Evolutionary conservation across 2,888 invertebrate genomes (phyloP).

Genomic region (Hecatera dysodea): DNA sequence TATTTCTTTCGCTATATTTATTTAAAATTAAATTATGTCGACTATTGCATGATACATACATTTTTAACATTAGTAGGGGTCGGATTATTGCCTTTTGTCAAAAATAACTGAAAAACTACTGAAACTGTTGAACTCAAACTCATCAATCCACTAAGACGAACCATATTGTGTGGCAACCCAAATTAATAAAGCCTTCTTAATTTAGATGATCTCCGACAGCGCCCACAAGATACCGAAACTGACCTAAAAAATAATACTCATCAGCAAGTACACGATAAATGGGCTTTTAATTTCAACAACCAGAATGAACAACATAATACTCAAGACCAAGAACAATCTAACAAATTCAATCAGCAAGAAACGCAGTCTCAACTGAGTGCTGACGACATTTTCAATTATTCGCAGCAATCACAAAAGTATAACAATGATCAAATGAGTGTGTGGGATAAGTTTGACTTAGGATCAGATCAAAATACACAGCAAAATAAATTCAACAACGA

Average conservation of each 20-base stretch:
- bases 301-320: conserved; percentile 22
- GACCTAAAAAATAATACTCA: conserved; percentile 42
- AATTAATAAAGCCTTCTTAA: conserved; percentile 59
- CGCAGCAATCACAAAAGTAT: conserved; percentile 26
- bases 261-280: conserved; percentile 46
- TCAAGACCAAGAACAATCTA: conserved; percentile 24
- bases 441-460: conserved; percentile 54
- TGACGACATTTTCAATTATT: conserved; percentile 12
- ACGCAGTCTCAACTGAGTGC: conserved; percentile 16
- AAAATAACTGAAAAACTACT: not conserved
- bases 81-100: not conserved
- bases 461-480: conserved; percentile 19
- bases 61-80: conserved; percentile 15
- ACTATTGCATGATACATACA: not conserved
- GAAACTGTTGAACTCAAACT: not conserved
- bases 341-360: conserved; percentile 38
- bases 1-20: not conserved
- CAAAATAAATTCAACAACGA: conserved; percentile 27
- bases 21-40: not conserved
- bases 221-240: conserved; percentile 56
- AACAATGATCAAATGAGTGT: conserved; percentile 25
- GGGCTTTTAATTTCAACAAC: conserved; percentile 24
- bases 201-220: conserved; percentile 66
- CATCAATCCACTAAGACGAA: conserved; percentile 23
- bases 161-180: conserved; percentile 5